Base-by-base conservation (phyloP, 2,888 invertebrate genomes). In the Thyatira batis region DNA sequence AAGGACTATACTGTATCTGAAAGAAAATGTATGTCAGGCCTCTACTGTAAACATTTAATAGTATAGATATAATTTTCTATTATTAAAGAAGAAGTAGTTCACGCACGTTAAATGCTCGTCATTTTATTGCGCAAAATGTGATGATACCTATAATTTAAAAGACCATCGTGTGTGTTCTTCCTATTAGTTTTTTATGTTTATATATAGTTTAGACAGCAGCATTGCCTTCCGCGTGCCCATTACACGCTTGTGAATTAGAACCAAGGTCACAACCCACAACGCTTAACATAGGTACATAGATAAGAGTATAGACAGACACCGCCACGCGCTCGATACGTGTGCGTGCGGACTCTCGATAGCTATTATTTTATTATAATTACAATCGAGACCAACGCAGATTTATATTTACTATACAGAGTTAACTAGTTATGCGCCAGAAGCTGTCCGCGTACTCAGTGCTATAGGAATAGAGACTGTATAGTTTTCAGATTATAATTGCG, bases 231-330 rank as follows among this genome's bases (percentile, higher is more conserved):
- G 81, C 75, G 69, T 81, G 71, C 61, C 73, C 71, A 68, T 69
- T 60, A 55, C 71, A 68, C 72, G 75, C 65, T 63, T 73, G 73
- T 76, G 72, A 74, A 81, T 82, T 67, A 61, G 61, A 70, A 73
- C 67, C 84, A 80, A 84, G 84, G 84, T 73, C 82, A 73, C 67
- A 58, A 72, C 67, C 84, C 79, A 84, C 83, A 59, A 69, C 73
- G 74, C 70, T 73, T 70, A 75, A 39, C 33, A 33, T 33, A 71
- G 73, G n/a, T n/a, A n/a, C n/a, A 76, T 78, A 75, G 68, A 71
- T 67, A 70, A 54, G 50, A 49, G 55, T 62, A 58, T 54, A 57
- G 48, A 54, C 46, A 50, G 56, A 60, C 39, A 17, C 17, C 8
- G 39, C 50, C 81, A 84, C 79, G 78, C 80, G 61, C 55, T 51